These are phyloP conservation scores for Dynastes maya DNA, from an alignment of 2,888 invertebrate species.

Conservation along the genomic window DNA sequence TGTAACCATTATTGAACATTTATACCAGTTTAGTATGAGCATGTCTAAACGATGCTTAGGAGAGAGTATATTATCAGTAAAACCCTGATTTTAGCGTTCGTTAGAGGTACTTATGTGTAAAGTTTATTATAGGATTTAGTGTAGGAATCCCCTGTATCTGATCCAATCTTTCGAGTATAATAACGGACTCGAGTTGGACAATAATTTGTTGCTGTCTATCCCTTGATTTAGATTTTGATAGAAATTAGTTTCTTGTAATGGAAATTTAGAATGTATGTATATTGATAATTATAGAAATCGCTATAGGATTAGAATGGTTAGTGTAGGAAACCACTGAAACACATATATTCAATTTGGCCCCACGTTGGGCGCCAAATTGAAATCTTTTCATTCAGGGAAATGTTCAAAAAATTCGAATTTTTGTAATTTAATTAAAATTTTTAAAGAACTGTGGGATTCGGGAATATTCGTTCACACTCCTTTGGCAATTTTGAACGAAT, in stretches of 20 bases:
- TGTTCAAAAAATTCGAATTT: too few species aligned
- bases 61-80: conserved; percentile 23
- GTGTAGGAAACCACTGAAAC: not conserved
- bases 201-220: not conserved
- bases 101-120: conserved; percentile 30
- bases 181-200: not conserved
- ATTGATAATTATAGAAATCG: too few species aligned
- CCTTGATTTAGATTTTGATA: not conserved
- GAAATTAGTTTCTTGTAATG: conserved; percentile 9
- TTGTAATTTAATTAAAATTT: too few species aligned
- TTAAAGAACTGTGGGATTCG: too few species aligned
- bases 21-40: conserved; percentile 40
- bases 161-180: not conserved
- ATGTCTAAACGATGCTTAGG: conserved; percentile 48
- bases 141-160: conserved; percentile 19
- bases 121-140: not conserved
- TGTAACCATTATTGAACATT: conserved; percentile 44
- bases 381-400: too few species aligned
- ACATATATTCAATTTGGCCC: too few species aligned
- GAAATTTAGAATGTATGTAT: not conserved
- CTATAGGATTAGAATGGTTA: not conserved
- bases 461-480: too few species aligned
- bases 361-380: too few species aligned
- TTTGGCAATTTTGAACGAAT: too few species aligned
- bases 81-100: conserved; percentile 26